A percentile compares a stretch with the other conserved stretches of the same genome.
phyloP scores from a whole-genome alignment of 2,797 vertebrate species.

The Spondyliosoma cantharus region DNA sequence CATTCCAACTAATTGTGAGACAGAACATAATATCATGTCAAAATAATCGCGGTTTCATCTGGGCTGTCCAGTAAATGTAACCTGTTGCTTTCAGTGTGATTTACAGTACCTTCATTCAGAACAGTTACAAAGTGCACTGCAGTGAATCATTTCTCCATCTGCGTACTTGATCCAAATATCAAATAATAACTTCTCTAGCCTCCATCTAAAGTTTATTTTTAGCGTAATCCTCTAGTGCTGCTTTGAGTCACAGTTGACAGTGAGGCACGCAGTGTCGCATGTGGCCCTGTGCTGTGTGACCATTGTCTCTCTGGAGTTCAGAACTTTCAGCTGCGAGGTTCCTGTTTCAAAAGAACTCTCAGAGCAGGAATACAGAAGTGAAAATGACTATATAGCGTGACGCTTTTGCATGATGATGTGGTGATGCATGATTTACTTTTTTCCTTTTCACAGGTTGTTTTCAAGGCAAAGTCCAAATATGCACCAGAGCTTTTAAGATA shows the following conservation, averaged over 20 bases:
- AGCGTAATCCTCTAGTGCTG: constrained; percentile 51
- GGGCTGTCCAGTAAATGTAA: background rate
- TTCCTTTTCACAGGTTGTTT: constrained; percentile 88
- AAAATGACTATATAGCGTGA: constrained; percentile 33
- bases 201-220: constrained; percentile 59
- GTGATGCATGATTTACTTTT: background rate
- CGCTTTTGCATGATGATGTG: constrained; percentile 46
- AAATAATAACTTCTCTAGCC: constrained; percentile 39
- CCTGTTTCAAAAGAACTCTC: constrained; percentile 40
- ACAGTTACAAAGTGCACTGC: constrained; percentile 8
- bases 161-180: constrained; percentile 50
- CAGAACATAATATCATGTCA: no score
- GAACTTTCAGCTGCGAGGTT: constrained; percentile 25
- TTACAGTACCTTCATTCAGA: constrained; percentile 20
- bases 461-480: constrained; percentile 97
- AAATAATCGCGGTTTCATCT: no score
- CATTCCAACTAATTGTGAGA: no score
- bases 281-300: background rate
- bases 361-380: constrained; percentile 70
- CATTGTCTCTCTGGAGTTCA: background rate
- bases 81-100: constrained; percentile 25
- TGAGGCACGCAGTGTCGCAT: background rate
- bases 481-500: constrained; percentile 93
- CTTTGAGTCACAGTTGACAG: constrained; percentile 41
- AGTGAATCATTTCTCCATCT: constrained; percentile 50